A percentile compares a stretch with the other conserved stretches of the same genome.
phyloP scores from a whole-genome alignment of 2,113 vertebrate genomes.

The Podarcis cretensis region DNA sequence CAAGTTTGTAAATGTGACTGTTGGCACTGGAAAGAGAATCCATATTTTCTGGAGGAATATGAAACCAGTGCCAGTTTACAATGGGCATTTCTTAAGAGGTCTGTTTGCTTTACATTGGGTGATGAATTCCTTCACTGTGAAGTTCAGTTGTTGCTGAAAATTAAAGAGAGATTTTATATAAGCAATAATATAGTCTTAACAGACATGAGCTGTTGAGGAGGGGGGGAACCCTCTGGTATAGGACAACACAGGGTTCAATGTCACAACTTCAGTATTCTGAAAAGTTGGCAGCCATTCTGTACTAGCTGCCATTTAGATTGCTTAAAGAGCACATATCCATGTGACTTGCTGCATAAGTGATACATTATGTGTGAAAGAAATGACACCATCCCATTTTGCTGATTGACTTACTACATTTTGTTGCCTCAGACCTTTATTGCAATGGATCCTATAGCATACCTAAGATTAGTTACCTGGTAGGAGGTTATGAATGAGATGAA shows the following conservation, averaged over 20 bases:
- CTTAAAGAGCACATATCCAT: conserved; percentile 32
- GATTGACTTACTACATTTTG: conserved; percentile 76
- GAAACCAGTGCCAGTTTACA: neutral
- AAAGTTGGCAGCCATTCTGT: conserved; percentile 18
- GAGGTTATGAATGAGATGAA: conserved; percentile 79
- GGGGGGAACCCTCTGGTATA: neutral
- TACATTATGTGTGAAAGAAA: conserved; percentile 55
- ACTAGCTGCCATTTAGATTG: neutral
- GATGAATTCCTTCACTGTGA: neutral
- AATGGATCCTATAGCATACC: conserved; percentile 35
- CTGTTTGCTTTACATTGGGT: neutral
- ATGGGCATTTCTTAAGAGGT: neutral
- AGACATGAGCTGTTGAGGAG: neutral
- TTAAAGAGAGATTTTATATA: neutral
- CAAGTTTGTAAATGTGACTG: neutral
- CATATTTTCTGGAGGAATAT: neutral
- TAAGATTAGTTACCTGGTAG: conserved; percentile 72
- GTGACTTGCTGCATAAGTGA: conserved; percentile 63
- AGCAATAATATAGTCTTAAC: accelerated
- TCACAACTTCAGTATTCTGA: neutral
- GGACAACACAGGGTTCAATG: neutral
- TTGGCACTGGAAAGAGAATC: neutral
- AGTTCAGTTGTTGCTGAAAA: conserved; percentile 4
- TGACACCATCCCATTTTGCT: conserved; percentile 70
- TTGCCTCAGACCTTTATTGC: conserved; percentile 73